Percentiles rank a stretch among this genome's conserved stretches.
phyloP scores from a whole-genome alignment of 2,888 invertebrate species.

The Megaustenia siamemsis region DNA sequence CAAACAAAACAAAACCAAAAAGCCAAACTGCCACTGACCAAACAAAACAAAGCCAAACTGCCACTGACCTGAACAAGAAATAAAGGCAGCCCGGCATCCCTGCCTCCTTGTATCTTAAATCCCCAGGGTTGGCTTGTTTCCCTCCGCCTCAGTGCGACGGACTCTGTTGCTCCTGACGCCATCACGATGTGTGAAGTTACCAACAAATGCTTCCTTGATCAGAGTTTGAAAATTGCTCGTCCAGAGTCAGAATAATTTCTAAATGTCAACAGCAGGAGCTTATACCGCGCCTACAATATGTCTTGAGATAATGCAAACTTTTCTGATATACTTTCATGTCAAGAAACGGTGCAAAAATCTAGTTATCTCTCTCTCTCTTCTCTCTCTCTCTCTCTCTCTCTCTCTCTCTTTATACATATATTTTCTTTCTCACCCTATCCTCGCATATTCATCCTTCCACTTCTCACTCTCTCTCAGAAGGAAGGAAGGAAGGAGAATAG shows the following conservation, averaged over 20 bases:
- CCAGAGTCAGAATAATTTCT: neutral
- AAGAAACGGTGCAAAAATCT: too few species aligned
- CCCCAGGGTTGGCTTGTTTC: slow-evolving; percentile 79
- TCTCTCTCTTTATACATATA: too few species aligned
- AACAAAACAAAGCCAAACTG: neutral
- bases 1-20: too few species aligned
- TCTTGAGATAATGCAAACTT: too few species aligned
- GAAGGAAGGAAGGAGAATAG: too few species aligned
- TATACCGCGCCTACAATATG: too few species aligned
- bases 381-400: neutral
- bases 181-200: neutral
- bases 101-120: slow-evolving; percentile 78
- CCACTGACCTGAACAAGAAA: slow-evolving; percentile 76
- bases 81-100: slow-evolving; percentile 76
- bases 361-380: neutral
- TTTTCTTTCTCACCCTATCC: neutral
- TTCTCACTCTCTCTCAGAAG: too few species aligned
- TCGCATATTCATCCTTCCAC: neutral
- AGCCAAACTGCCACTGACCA: too few species aligned
- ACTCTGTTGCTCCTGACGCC: slow-evolving; percentile 41
- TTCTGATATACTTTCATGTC: too few species aligned
- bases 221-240: neutral
- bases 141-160: slow-evolving; percentile 68
- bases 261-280: too few species aligned
- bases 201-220: too few species aligned